Conservation (phyloP, 2,797 vertebrate species). For the Scomberomorus guttatus region DNA sequence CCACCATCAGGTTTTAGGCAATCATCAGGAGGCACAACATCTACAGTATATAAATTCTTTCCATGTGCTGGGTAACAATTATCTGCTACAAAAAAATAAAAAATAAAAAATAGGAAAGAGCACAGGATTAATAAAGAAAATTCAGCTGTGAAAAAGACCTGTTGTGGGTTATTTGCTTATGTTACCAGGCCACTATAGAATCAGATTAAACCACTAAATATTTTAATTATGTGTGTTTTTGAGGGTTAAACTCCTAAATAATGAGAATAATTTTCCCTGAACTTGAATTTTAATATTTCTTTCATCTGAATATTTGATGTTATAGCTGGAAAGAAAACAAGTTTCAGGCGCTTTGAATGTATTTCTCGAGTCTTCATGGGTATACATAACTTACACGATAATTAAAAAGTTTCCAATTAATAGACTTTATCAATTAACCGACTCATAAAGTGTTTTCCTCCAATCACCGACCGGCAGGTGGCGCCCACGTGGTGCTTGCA, state of each 20-base stretch:
- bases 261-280: too few relatives aligned
- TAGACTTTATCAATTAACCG: too few relatives aligned
- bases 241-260: not conserved
- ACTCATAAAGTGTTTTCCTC: not conserved
- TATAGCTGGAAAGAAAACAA: too few relatives aligned
- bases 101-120: not conserved
- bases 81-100: too few relatives aligned
- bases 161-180: not conserved
- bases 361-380: not conserved
- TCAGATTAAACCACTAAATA: not conserved
- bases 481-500: slow-evolving; percentile 15
- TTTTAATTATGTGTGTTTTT: not conserved
- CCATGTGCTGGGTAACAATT: too few relatives aligned
- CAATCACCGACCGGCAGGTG: slow-evolving; percentile 48
- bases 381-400: not conserved
- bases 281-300: too few relatives aligned
- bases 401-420: not conserved
- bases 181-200: not conserved
- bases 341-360: not conserved
- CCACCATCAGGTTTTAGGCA: too few relatives aligned
- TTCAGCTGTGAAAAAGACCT: not conserved
- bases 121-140: not conserved
- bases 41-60: too few relatives aligned
- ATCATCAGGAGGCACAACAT: too few relatives aligned
- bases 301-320: too few relatives aligned